Conservation (phyloP, 2,888 invertebrate species). For the Serripes groenlandicus region DNA sequence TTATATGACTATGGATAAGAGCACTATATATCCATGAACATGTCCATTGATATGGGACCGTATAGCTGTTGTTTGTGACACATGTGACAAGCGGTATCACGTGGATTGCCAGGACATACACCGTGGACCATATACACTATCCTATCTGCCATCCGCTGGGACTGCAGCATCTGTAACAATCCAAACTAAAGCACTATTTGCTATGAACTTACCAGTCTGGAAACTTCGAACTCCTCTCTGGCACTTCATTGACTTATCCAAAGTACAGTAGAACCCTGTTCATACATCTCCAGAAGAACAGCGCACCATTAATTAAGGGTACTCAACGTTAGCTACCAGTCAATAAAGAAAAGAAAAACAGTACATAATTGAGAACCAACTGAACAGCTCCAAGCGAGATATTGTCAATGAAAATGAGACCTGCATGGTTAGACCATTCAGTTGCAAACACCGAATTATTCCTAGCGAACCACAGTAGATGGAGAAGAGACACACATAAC, state of each 20-base stretch:
- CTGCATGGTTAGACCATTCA: slow-evolving; percentile 11
- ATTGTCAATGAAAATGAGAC: slow-evolving; percentile 29
- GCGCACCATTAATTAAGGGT: slow-evolving; percentile 29
- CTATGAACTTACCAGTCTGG: not conserved
- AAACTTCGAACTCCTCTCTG: not conserved
- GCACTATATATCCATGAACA: slow-evolving; percentile 29
- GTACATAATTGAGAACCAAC: slow-evolving; percentile 29
- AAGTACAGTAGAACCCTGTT: not conserved
- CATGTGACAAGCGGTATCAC: slow-evolving; percentile 26
- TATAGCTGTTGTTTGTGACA: slow-evolving; percentile 19
- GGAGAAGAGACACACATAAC: slow-evolving; percentile 5
- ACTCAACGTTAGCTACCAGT: slow-evolving; percentile 33
- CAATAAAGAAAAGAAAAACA: slow-evolving; percentile 27
- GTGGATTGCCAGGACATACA: slow-evolving; percentile 13
- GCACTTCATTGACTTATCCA: not conserved
- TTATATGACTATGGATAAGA: no score
- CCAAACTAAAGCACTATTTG: slow-evolving; percentile 23
- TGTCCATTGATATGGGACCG: slow-evolving; percentile 33
- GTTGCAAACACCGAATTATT: slow-evolving; percentile 14
- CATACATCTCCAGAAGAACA: not conserved
- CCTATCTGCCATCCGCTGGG: slow-evolving; percentile 8
- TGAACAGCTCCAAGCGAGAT: slow-evolving; percentile 30
- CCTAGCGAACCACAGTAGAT: not conserved
- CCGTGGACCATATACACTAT: slow-evolving; percentile 6
- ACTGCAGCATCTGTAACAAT: slow-evolving; percentile 24